phyloP scores from a whole-genome alignment of 2,113 vertebrate genomes.

The Mesembrinibis cayennensis region DNA sequence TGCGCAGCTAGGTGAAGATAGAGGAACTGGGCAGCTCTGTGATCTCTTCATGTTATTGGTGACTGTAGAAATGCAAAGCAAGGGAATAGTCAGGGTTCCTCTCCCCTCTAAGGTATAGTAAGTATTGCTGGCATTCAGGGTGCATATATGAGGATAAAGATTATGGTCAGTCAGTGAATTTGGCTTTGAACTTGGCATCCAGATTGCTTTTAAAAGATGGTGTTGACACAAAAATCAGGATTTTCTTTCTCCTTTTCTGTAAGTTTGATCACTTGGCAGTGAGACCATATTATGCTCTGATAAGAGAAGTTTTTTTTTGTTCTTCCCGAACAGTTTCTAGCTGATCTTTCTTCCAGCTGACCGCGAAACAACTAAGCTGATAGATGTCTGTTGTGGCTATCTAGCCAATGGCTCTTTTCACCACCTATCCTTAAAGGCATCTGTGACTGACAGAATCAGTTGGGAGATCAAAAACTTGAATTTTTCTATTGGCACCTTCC shows the following conservation, averaged over 20 bases:
- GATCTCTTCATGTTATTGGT: not conserved
- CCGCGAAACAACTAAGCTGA: not conserved
- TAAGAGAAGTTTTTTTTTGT: not conserved
- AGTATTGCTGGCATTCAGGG: not conserved
- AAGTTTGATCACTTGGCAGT: not conserved
- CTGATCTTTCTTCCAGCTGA: not conserved
- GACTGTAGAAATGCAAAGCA: not conserved
- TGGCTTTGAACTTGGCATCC: not conserved
- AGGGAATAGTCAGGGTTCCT: not conserved
- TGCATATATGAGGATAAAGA: not conserved
- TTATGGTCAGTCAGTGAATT: not conserved
- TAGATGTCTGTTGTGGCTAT: not conserved
- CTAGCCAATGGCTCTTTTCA: not conserved
- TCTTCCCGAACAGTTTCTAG: not conserved
- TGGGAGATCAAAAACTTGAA: not conserved
- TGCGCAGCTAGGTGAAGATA: not conserved
- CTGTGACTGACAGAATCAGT: not conserved
- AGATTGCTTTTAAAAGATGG: not conserved
- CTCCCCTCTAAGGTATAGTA: not conserved
- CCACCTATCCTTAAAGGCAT: not conserved
- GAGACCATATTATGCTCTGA: not conserved
- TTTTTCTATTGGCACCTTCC: not conserved
- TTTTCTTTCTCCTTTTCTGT: not conserved
- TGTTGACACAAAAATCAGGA: not conserved
- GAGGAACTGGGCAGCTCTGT: not conserved